These are phyloP conservation scores for Glyphotaelius pellucidus DNA, from an alignment of 2,888 invertebrate species.

Conservation along the genomic window DNA sequence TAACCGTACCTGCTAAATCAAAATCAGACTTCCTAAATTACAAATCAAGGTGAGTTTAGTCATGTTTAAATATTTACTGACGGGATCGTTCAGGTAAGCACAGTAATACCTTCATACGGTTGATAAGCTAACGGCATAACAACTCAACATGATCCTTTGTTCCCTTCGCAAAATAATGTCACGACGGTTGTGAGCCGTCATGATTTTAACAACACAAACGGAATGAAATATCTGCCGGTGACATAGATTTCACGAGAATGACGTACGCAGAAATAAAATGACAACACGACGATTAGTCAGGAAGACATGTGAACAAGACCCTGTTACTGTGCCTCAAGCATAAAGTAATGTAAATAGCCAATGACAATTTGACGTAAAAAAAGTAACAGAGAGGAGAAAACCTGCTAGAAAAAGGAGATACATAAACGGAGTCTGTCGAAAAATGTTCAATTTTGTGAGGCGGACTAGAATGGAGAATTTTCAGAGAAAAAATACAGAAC, in stretches of 20 bases:
- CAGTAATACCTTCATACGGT: background rate
- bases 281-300: background rate
- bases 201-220: background rate
- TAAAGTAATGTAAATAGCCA: no score
- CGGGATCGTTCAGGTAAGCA: background rate
- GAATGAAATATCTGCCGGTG: background rate
- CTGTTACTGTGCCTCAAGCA: background rate
- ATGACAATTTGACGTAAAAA: no score
- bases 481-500: no score
- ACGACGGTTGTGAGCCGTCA: background rate
- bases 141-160: background rate
- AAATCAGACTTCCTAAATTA: no score
- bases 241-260: background rate
- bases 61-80: no score
- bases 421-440: no score
- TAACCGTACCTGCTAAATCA: no score
- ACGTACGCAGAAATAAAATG: background rate
- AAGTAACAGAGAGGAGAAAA: no score
- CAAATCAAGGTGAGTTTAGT: no score
- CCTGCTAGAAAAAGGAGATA: no score
- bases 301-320: background rate
- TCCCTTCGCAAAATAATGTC: background rate
- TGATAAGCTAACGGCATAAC: background rate
- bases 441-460: no score
- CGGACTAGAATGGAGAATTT: no score